Percentiles rank a stretch among this genome's conserved stretches.
Conservation (phyloP, 2,113 vertebrate species). For the Tachuris rubrigastra region DNA sequence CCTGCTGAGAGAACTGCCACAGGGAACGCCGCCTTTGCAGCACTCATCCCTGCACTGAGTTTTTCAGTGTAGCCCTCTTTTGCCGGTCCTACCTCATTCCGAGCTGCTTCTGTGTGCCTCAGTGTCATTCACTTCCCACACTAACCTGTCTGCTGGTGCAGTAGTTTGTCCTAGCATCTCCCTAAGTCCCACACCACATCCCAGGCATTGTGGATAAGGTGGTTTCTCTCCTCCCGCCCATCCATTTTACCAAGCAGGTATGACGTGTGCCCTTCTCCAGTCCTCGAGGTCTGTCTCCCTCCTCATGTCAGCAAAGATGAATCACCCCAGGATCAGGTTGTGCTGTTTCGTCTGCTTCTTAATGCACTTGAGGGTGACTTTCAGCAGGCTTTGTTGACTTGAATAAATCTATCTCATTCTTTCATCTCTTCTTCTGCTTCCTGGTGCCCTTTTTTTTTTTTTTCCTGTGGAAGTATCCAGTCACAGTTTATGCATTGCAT, state of each 20-base stretch:
- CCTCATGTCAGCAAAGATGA: fast-evolving
- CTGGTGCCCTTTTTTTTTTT: not conserved
- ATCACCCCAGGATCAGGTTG: not conserved
- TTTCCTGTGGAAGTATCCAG: not conserved
- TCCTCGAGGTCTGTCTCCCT: not conserved
- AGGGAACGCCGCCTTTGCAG: not conserved
- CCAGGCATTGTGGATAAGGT: fast-evolving
- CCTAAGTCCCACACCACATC: not conserved
- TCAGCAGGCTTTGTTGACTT: not conserved
- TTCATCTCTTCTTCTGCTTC: not conserved
- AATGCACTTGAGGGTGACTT: constrained; percentile 12
- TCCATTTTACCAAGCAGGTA: not conserved
- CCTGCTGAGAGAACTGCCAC: constrained; percentile 30
- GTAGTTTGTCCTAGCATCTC: not conserved
- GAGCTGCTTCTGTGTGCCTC: not conserved
- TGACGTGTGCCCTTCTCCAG: not conserved
- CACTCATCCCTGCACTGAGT: not conserved
- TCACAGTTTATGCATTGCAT: constrained; percentile 17
- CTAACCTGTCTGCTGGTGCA: not conserved
- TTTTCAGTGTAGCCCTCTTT: not conserved
- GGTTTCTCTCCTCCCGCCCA: not conserved
- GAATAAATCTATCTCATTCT: constrained; percentile 10
- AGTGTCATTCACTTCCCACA: not conserved
- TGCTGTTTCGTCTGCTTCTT: not conserved
- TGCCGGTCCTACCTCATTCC: not conserved